Conservation (phyloP, 2,888 invertebrate genomes). For the Saturnia pavonia region DNA sequence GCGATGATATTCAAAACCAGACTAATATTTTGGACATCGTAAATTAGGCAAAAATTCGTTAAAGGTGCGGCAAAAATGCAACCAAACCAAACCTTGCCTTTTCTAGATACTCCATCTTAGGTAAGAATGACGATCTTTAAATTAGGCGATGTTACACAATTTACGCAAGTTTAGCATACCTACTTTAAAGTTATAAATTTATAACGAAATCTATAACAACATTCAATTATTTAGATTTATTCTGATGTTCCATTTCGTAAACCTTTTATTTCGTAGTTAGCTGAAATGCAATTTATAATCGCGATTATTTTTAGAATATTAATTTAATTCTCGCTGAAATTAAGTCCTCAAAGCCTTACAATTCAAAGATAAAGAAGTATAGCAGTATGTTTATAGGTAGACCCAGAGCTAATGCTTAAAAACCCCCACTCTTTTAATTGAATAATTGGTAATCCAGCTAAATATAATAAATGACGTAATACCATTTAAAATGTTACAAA, state of each 20-base stretch:
- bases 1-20: neutral
- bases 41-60: conserved; percentile 15
- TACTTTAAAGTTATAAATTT: neutral
- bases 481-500: neutral
- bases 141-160: neutral
- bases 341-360: too few species aligned
- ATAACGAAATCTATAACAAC: neutral
- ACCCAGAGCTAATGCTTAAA: neutral
- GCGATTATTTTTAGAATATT: too few species aligned
- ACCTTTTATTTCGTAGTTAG: too few species aligned
- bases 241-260: neutral
- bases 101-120: neutral
- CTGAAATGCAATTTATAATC: too few species aligned
- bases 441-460: neutral
- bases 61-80: conserved; percentile 9
- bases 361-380: too few species aligned
- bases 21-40: conserved; percentile 11
- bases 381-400: too few species aligned
- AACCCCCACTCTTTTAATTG: neutral
- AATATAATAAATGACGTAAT: neutral
- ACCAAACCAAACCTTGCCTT: neutral
- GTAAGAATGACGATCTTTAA: conserved; percentile 1
- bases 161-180: neutral
- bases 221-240: neutral
- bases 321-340: too few species aligned